phyloP scores from a whole-genome alignment of 1,140 invertebrate species.

The Anastrepha ludens region DNA sequence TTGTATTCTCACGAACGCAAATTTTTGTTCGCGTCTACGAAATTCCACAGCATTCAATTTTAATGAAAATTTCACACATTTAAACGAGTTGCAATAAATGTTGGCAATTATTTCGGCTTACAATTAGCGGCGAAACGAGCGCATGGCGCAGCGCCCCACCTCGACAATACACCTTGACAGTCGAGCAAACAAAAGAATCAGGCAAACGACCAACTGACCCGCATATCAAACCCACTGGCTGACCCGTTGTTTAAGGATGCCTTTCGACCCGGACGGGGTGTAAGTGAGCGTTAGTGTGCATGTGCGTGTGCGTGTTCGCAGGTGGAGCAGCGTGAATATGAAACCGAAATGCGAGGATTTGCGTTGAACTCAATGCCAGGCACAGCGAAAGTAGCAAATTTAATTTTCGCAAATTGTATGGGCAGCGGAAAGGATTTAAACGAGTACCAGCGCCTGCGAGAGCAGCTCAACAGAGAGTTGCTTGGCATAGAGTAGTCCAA shows the following conservation, averaged over 20 bases:
- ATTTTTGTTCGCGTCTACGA: background rate
- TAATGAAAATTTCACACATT: constrained; percentile 51
- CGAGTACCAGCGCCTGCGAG: background rate
- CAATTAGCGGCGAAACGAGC: background rate
- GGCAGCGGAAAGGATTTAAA: constrained; percentile 35
- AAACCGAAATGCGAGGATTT: constrained; percentile 8
- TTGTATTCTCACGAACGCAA: too few relatives aligned
- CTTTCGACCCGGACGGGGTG: background rate
- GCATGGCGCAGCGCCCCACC: background rate
- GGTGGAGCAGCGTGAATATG: background rate
- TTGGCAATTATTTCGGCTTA: background rate
- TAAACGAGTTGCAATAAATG: constrained; percentile 15
- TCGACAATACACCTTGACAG: background rate
- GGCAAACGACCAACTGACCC: background rate
- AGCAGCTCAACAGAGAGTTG: background rate
- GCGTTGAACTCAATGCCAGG: background rate
- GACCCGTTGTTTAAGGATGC: background rate
- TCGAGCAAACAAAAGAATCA: constrained; percentile 23
- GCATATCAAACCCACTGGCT: background rate
- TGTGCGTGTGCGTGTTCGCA: background rate
- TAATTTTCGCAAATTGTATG: constrained; percentile 49
- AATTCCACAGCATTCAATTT: constrained; percentile 4
- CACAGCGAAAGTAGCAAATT: constrained; percentile 31
- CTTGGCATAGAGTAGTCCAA: constrained; percentile 17
- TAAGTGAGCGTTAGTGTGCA: background rate